A percentile compares a stretch with the other conserved stretches of the same genome.
Conservation (phyloP, 2,797 vertebrate genomes). For the Molossus molossus region DNA sequence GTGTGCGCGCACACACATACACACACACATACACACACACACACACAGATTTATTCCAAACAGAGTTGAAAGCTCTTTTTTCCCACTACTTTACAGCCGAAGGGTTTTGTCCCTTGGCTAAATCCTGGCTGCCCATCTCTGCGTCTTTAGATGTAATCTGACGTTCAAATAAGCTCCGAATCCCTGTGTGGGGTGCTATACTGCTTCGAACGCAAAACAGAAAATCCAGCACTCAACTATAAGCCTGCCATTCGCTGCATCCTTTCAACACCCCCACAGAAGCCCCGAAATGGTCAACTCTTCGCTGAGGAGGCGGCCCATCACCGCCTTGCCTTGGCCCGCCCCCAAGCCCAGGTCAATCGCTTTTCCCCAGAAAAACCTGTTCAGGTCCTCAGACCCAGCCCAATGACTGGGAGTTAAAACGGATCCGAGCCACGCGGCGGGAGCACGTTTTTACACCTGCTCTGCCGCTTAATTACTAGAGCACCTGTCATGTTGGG, state of each 20-base stretch:
- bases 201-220: conserved; percentile 71
- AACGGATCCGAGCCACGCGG: conserved; percentile 60
- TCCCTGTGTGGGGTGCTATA: conserved; percentile 75
- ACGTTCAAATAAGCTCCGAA: conserved; percentile 34
- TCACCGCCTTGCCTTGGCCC: neutral
- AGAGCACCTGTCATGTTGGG: conserved; percentile 79
- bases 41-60: neutral
- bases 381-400: conserved; percentile 63
- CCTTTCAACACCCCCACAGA: neutral
- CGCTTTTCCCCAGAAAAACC: conserved; percentile 75
- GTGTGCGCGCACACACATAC: too few species aligned
- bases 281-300: conserved; percentile 55
- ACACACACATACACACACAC: neutral
- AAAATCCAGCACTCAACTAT: conserved; percentile 60
- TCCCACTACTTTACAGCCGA: neutral
- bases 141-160: neutral
- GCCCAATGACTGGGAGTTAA: conserved; percentile 57
- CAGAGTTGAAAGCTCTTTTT: neutral
- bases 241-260: conserved; percentile 52
- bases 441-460: conserved; percentile 79
- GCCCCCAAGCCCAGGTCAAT: conserved; percentile 62
- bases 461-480: conserved; percentile 73
- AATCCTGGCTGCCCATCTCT: neutral
- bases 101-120: neutral
- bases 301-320: conserved; percentile 78